phyloP scores from a whole-genome alignment of 2,113 vertebrate genomes.

The Zingel zingel region DNA sequence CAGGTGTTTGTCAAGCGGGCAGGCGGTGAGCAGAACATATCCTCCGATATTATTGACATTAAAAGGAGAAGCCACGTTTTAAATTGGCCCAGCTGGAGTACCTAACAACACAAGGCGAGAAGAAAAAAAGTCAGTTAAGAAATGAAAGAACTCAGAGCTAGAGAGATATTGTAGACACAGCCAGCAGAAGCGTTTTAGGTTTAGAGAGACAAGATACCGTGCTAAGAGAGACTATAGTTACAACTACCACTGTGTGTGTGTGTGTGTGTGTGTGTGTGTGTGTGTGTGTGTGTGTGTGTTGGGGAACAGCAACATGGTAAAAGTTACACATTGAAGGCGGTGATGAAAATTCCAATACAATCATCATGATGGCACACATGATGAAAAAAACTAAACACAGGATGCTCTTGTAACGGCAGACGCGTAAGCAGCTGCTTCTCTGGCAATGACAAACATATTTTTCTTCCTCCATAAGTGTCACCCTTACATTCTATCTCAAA shows the following conservation, averaged over 20 bases:
- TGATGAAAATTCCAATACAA: neutral
- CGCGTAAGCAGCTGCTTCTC: neutral
- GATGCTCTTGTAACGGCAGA: neutral
- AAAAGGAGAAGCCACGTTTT: conserved; percentile 57
- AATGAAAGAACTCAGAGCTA: conserved; percentile 34
- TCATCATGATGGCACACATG: conserved; percentile 2
- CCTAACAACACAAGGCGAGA: conserved; percentile 28
- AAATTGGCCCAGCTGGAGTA: conserved; percentile 62
- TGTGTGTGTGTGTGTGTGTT: neutral
- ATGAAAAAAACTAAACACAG: neutral
- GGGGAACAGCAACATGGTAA: conserved; percentile 7
- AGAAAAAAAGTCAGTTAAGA: conserved; percentile 35
- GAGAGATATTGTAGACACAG: conserved; percentile 21
- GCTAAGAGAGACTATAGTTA: too few species aligned
- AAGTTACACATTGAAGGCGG: neutral
- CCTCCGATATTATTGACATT: conserved; percentile 62
- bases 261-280: neutral
- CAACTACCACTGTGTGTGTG: too few species aligned
- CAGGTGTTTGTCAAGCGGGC: conserved; percentile 39
- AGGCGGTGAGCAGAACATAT: conserved; percentile 59
- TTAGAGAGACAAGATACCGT: conserved; percentile 17
- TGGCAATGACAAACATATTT: conserved; percentile 12
- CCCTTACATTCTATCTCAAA: conserved; percentile 9
- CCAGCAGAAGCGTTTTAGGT: conserved; percentile 45
- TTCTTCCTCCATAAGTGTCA: neutral